Percentiles rank a stretch among this genome's conserved stretches.
Conservation (phyloP, 2,113 vertebrate species). For the Chamaetylas fuelleborni region DNA sequence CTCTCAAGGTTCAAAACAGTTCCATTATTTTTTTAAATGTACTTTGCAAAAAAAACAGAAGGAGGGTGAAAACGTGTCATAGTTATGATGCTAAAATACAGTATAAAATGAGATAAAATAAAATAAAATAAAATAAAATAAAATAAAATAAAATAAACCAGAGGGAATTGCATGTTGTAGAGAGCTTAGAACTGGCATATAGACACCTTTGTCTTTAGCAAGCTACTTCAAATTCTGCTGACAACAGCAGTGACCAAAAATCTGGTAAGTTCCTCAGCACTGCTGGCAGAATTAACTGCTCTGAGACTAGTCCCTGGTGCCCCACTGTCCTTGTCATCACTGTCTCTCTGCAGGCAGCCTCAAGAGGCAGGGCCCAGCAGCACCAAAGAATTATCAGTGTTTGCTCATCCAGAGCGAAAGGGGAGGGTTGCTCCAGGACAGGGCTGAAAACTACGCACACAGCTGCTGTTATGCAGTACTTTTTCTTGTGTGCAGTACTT, state of each 20-base stretch:
- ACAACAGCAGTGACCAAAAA: background rate
- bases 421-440: background rate
- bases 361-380: background rate
- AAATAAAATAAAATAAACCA: background rate
- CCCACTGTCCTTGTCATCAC: constrained; percentile 11
- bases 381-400: background rate
- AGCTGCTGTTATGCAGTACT: background rate
- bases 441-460: background rate
- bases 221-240: constrained; percentile 27
- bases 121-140: background rate
- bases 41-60: background rate
- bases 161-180: background rate
- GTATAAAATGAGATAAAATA: background rate
- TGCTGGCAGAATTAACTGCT: background rate
- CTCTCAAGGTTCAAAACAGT: background rate
- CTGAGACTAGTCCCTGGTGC: background rate
- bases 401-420: background rate
- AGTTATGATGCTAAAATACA: background rate
- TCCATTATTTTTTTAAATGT: background rate
- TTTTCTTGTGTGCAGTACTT: background rate
- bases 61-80: background rate
- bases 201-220: background rate
- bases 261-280: background rate
- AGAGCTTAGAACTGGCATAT: background rate
- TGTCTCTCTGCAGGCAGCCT: background rate